Evolutionary conservation across 2,888 invertebrate species (phyloP).

Genomic region (Oscheius onirici): DNA sequence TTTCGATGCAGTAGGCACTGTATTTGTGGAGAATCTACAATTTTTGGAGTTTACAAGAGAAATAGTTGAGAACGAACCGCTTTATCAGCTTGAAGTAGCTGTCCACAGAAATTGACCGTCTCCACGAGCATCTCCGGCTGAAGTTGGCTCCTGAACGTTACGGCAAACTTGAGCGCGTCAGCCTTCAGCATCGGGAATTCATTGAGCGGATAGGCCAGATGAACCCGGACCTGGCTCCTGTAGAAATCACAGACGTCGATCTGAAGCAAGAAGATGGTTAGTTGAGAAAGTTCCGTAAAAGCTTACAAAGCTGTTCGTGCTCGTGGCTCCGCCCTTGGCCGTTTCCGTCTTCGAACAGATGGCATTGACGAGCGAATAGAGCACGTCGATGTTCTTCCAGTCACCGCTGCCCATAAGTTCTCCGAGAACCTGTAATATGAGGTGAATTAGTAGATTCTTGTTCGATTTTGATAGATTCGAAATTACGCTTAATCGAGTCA

Average conservation of each 20-base stretch:
- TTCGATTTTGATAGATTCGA: too few relatives aligned
- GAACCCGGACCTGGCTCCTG: constrained; percentile 85
- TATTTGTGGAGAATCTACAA: constrained; percentile 80
- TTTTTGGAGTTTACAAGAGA: background rate
- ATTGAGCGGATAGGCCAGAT: constrained; percentile 79
- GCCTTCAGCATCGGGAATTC: constrained; percentile 82
- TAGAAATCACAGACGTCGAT: constrained; percentile 91
- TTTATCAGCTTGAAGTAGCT: constrained; percentile 32
- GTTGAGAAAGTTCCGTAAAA: background rate
- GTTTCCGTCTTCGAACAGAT: constrained; percentile 89
- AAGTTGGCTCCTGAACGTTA: constrained; percentile 91
- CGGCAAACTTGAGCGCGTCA: constrained; percentile 90
- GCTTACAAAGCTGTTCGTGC: constrained; percentile 57
- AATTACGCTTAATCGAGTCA: background rate
- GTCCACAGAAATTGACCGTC: constrained; percentile 75
- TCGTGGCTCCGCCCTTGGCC: constrained; percentile 76
- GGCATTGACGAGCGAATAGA: constrained; percentile 93
- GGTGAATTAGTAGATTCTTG: too few relatives aligned
- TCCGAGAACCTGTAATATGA: constrained; percentile 35
- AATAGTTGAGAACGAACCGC: background rate
- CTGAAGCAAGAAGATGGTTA: constrained; percentile 4
- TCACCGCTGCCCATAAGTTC: constrained; percentile 74
- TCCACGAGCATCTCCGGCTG: constrained; percentile 82
- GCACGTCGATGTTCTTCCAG: constrained; percentile 87
- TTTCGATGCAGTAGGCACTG: constrained; percentile 90